Conservation (phyloP, 2,113 vertebrate species). For the Gnathonemus echidnorhynchus region DNA sequence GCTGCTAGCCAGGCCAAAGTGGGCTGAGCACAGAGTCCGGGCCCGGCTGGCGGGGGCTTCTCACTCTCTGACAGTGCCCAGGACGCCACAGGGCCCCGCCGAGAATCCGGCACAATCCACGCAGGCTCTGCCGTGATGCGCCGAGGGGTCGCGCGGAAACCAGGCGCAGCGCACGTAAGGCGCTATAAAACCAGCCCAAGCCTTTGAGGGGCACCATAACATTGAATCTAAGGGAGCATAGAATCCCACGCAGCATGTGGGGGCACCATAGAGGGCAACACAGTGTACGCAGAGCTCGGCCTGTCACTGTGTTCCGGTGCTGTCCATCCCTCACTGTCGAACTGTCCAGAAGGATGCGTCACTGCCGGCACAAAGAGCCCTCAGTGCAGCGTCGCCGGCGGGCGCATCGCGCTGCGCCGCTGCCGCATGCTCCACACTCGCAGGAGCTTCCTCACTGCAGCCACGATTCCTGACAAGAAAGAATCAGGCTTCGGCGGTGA, state of each 20-base stretch:
- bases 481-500: neutral
- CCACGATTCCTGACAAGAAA: neutral
- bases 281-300: neutral
- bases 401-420: neutral
- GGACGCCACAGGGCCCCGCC: neutral
- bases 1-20: neutral
- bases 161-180: neutral
- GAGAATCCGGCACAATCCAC: neutral
- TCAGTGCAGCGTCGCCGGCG: neutral
- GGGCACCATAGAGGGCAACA: neutral
- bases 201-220: neutral
- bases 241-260: neutral
- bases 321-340: neutral
- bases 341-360: neutral
- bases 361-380: neutral
- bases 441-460: neutral
- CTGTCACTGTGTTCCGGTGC: neutral
- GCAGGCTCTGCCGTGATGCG: neutral
- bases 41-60: neutral
- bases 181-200: neutral
- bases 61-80: neutral
- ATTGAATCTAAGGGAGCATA: neutral
- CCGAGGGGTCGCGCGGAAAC: neutral
- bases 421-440: neutral
- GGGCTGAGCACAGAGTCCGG: neutral